Percentiles rank a stretch among this genome's conserved stretches.
These are phyloP conservation scores for Holacanthus passer DNA, from an alignment of 2,113 vertebrate genomes.

Conservation along the genomic window DNA sequence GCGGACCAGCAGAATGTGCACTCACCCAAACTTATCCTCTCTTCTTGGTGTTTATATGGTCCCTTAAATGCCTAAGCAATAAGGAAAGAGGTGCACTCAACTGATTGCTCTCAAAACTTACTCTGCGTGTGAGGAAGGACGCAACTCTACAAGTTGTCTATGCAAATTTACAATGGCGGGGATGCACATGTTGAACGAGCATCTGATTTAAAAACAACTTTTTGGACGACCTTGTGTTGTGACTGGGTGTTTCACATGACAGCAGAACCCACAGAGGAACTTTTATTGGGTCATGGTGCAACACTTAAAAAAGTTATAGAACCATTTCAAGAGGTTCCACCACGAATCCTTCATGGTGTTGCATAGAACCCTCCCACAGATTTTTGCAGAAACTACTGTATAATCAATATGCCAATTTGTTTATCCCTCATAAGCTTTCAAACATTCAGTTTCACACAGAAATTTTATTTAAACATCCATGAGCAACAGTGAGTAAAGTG, in stretches of 20 bases:
- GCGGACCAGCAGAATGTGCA: neutral
- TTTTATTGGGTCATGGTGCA: no score
- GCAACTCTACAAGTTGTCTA: neutral
- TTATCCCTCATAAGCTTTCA: no score
- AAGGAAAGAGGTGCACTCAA: conserved; percentile 28
- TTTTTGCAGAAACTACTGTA: no score
- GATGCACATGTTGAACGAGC: neutral
- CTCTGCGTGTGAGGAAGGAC: neutral
- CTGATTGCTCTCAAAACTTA: conserved; percentile 12
- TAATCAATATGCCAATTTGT: no score
- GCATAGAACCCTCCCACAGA: no score
- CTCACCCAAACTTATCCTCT: conserved; percentile 12
- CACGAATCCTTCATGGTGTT: no score
- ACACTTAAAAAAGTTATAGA: no score
- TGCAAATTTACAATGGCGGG: neutral
- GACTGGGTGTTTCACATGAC: neutral
- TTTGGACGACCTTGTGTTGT: neutral
- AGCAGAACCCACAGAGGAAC: no score
- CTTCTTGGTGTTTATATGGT: conserved; percentile 6
- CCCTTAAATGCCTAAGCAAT: conserved; percentile 17
- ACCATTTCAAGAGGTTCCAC: no score
- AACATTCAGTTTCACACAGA: no score
- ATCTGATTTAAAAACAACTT: neutral
- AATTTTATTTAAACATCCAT: no score
- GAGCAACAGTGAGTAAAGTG: no score